Evolutionary conservation across 2,113 vertebrate genomes (phyloP).

Genomic region (Zosterops japonicus): DNA sequence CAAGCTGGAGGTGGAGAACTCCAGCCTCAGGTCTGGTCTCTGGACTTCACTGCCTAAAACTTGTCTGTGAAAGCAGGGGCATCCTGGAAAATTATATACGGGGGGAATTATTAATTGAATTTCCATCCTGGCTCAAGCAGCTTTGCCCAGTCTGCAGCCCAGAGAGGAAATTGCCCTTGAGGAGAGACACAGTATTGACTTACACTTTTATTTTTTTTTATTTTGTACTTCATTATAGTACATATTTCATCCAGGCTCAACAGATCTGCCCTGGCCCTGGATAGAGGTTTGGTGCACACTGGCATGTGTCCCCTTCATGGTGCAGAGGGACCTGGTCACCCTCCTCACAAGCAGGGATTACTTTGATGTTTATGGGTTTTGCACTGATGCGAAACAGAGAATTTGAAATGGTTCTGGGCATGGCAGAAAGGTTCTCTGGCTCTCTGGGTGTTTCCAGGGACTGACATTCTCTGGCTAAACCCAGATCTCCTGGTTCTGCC

Average conservation of each 20-base stretch:
- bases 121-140: background rate
- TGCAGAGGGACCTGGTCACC: background rate
- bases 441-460: background rate
- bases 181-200: background rate
- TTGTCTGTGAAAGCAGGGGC: rapidly evolving
- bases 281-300: rapidly evolving
- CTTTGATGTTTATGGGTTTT: background rate
- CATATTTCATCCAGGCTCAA: background rate
- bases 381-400: background rate
- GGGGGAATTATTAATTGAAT: background rate
- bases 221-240: background rate
- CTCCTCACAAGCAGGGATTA: background rate
- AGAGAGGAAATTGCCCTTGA: background rate
- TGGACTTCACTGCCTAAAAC: background rate
- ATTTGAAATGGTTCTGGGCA: background rate
- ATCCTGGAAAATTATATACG: background rate
- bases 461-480: background rate
- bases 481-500: background rate
- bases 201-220: background rate
- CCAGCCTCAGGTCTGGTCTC: background rate
- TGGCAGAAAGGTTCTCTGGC: background rate
- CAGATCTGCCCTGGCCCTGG: background rate
- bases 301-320: rapidly evolving
- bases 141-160: background rate
- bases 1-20: background rate